These are phyloP conservation scores for Pygmarrhopalites habei DNA, from an alignment of 1,140 invertebrate species.

Conservation along the genomic window DNA sequence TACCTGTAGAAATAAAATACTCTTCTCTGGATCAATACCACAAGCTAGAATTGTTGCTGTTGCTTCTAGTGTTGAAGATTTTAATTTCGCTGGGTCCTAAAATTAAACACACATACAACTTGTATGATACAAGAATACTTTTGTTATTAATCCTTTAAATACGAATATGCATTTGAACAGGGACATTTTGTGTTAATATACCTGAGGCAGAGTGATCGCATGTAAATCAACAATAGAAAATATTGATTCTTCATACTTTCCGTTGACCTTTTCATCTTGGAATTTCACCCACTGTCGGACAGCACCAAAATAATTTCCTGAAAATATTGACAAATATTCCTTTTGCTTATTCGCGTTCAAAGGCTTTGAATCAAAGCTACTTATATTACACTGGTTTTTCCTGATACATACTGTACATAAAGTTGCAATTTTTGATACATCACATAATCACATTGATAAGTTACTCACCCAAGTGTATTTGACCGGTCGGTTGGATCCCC, in stretches of 20 bases:
- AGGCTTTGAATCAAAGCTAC: too few species aligned
- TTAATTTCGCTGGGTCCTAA: conserved; percentile 60
- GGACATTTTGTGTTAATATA: too few species aligned
- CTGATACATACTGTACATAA: too few species aligned
- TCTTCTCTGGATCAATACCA: conserved; percentile 77
- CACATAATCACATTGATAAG: too few species aligned
- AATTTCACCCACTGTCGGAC: conserved; percentile 76
- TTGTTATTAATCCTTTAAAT: too few species aligned
- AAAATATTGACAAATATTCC: too few species aligned
- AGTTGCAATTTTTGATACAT: too few species aligned
- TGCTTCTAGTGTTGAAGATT: conserved; percentile 65
- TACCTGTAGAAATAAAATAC: conserved; percentile 85
- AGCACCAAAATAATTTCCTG: conserved; percentile 94
- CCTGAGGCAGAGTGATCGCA: conserved; percentile 80
- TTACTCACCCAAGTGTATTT: conserved; percentile 89
- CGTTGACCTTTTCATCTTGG: conserved; percentile 56
- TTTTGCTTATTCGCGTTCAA: too few species aligned
- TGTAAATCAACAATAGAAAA: conserved; percentile 91
- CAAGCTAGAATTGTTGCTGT: conserved; percentile 80
- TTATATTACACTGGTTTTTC: too few species aligned
- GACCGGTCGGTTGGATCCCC: conserved; percentile 92
- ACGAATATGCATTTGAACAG: too few species aligned
- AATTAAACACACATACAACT: too few species aligned
- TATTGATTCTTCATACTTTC: conserved; percentile 55
- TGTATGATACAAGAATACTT: too few species aligned